Conservation (phyloP, 1,140 invertebrate species). For the Euglossa dilemma region DNA sequence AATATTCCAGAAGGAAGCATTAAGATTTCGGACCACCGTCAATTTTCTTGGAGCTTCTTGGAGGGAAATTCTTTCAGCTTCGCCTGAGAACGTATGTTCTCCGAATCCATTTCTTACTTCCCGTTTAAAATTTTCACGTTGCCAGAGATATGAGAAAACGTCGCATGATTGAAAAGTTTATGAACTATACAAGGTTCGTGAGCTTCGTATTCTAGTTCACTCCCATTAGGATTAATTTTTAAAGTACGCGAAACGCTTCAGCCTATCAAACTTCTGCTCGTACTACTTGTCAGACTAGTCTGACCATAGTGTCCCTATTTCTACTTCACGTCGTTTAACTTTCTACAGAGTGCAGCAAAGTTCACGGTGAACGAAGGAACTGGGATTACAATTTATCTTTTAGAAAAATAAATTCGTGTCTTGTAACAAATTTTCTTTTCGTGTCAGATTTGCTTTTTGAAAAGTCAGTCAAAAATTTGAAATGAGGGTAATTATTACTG, state of each 20-base stretch:
- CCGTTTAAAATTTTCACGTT: not conserved
- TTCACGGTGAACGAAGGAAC: too few relatives aligned
- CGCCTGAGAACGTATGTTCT: too few relatives aligned
- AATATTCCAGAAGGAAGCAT: not conserved
- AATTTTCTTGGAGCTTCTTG: not conserved
- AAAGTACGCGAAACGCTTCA: not conserved
- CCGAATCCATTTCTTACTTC: too few relatives aligned
- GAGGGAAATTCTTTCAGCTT: too few relatives aligned
- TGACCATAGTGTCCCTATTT: not conserved
- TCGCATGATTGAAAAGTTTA: not conserved
- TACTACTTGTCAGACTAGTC: not conserved
- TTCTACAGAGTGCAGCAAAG: too few relatives aligned
- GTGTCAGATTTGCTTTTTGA: too few relatives aligned
- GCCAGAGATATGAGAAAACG: not conserved
- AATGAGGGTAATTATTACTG: too few relatives aligned
- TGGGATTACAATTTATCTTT: too few relatives aligned
- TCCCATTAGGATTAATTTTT: not conserved
- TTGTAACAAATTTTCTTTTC: too few relatives aligned
- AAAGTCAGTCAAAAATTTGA: too few relatives aligned
- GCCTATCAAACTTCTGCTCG: too few relatives aligned
- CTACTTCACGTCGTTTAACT: not conserved
- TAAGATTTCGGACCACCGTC: not conserved
- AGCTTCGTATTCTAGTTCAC: not conserved
- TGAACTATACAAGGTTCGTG: not conserved
- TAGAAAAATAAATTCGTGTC: too few relatives aligned